Conservation (phyloP, 30 jellyfish, hydroid and myxozoan genomes). For the Aurelia coerulea region DNA sequence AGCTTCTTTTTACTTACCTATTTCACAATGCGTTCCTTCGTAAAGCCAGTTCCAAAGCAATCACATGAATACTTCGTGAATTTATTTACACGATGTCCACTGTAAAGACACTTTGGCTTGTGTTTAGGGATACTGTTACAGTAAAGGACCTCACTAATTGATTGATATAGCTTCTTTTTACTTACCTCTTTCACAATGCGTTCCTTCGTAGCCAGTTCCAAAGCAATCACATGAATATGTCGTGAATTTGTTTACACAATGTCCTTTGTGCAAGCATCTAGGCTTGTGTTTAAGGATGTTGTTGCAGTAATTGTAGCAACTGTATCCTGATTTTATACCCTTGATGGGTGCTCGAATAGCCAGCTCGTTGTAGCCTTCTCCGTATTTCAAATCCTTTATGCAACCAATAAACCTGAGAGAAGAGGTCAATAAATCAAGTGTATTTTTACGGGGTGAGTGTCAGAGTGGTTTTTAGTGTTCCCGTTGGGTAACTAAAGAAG, state of each 20-base stretch:
- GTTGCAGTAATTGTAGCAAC: constrained; percentile 44
- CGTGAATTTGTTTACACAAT: constrained; percentile 37
- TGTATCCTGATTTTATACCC: constrained; percentile 10
- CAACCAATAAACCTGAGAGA: constrained; percentile 54
- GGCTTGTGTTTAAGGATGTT: constrained; percentile 3
- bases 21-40: constrained; percentile 26
- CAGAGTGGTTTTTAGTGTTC: not conserved
- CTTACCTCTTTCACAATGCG: constrained; percentile 28
- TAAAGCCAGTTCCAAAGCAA: constrained; percentile 62
- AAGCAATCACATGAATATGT: constrained; percentile 52
- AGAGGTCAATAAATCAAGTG: not conserved
- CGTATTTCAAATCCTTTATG: constrained; percentile 50
- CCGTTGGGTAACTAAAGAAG: not conserved
- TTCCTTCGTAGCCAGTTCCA: constrained; percentile 62
- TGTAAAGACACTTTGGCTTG: not conserved
- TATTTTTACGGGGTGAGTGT: not conserved
- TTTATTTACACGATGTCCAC: constrained; percentile 36
- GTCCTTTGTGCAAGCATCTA: constrained; percentile 19
- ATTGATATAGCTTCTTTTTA: too few relatives aligned
- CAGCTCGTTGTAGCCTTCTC: constrained; percentile 56
- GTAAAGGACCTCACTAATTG: too few relatives aligned
- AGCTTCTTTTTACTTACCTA: constrained; percentile 10
- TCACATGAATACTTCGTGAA: constrained; percentile 32
- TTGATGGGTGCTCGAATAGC: not conserved
- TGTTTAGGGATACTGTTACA: not conserved